Evolutionary conservation across 2,797 vertebrate genomes (phyloP).

Genomic region (Arrhamphus sclerolepis): DNA sequence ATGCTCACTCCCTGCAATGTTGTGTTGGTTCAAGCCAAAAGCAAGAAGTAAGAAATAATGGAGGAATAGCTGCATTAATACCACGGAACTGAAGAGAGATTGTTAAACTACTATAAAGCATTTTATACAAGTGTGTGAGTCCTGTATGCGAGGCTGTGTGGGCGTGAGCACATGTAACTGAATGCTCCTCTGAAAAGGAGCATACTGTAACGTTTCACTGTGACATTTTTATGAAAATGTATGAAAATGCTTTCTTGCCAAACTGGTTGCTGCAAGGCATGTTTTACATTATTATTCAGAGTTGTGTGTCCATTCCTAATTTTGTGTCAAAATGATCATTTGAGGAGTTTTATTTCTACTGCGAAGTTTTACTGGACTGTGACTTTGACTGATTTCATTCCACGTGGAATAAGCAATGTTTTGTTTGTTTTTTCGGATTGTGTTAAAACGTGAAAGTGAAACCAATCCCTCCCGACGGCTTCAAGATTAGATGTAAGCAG

Average conservation of each 20-base stretch:
- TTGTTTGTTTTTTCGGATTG: conserved; percentile 47
- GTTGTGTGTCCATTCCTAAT: conserved; percentile 67
- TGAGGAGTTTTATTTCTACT: conserved; percentile 45
- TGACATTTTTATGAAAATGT: conserved; percentile 81
- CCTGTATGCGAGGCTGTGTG: conserved; percentile 33
- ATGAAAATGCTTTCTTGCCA: conserved; percentile 79
- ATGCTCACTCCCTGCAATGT: conserved; percentile 49
- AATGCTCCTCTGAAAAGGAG: conserved; percentile 73
- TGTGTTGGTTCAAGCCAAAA: conserved; percentile 60
- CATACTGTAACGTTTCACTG: conserved; percentile 82
- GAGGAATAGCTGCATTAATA: conserved; percentile 55
- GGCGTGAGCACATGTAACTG: conserved; percentile 52
- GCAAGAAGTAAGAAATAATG: conserved; percentile 51
- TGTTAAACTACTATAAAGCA: conserved; percentile 59
- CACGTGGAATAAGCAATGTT: conserved; percentile 41
- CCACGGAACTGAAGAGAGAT: conserved; percentile 60
- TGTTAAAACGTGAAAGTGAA: conserved; percentile 33
- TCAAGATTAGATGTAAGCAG: conserved; percentile 48
- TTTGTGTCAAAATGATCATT: conserved; percentile 51
- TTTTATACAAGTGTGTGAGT: conserved; percentile 62
- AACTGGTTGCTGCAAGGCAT: conserved; percentile 74
- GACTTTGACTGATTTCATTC: conserved; percentile 73
- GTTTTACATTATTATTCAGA: conserved; percentile 70
- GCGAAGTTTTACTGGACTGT: conserved; percentile 61
- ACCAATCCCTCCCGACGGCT: conserved; percentile 32